These are phyloP conservation scores for Auanema sp. DNA, from an alignment of 2,888 invertebrate genomes.

Conservation along the genomic window DNA sequence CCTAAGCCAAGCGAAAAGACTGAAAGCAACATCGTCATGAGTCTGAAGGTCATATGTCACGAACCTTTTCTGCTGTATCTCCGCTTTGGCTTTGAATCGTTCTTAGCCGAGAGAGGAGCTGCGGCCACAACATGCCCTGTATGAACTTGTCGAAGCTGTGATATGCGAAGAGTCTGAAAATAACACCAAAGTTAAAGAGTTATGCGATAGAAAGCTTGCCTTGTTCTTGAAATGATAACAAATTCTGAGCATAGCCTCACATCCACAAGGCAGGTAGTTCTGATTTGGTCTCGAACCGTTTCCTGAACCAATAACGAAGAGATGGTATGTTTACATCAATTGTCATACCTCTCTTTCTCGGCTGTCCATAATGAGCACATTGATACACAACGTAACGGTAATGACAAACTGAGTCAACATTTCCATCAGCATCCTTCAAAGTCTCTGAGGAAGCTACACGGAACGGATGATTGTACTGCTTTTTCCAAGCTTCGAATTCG, in stretches of 20 bases:
- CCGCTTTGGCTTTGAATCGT: no score
- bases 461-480: slow-evolving; percentile 48
- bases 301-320: slow-evolving; percentile 27
- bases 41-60: no score
- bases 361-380: slow-evolving; percentile 59
- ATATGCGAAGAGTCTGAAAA: slow-evolving; percentile 24
- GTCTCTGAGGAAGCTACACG: slow-evolving; percentile 59
- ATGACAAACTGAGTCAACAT: slow-evolving; percentile 35
- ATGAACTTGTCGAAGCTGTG: slow-evolving; percentile 32
- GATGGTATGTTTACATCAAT: no score
- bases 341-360: slow-evolving; percentile 58
- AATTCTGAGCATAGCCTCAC: slow-evolving; percentile 57
- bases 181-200: no score
- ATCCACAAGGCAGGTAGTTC: slow-evolving; percentile 61
- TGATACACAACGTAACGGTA: slow-evolving; percentile 63
- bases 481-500: slow-evolving; percentile 55
- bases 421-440: slow-evolving; percentile 36
- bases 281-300: slow-evolving; percentile 61
- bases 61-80: no score
- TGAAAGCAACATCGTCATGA: no score
- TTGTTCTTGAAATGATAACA: slow-evolving; percentile 53
- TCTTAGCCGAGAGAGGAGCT: no score
- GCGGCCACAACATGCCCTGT: slow-evolving; percentile 25
- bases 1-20: no score
- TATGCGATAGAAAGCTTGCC: slow-evolving; percentile 6